These are phyloP conservation scores for Pseudorhombus dupliciocellatus DNA, from an alignment of 2,113 vertebrate genomes.

Conservation along the genomic window DNA sequence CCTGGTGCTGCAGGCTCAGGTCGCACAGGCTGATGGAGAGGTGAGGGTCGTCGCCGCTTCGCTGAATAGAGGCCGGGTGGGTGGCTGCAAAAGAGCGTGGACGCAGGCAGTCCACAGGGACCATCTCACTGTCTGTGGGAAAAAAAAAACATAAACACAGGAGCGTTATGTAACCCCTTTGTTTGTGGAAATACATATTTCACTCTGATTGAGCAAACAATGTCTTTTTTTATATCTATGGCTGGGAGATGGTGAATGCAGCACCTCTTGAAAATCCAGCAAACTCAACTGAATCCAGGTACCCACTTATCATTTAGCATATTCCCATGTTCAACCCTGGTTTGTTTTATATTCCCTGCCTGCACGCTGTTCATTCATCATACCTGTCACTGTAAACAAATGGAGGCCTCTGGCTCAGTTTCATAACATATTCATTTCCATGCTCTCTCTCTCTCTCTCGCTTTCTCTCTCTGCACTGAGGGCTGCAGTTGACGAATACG, in stretches of 20 bases:
- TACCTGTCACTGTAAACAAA: slow-evolving; percentile 48
- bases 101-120: slow-evolving; percentile 86
- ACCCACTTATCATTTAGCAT: slow-evolving; percentile 27
- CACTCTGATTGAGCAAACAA: slow-evolving; percentile 16
- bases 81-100: slow-evolving; percentile 87
- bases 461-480: slow-evolving; percentile 14
- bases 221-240: background rate
- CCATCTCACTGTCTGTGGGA: slow-evolving; percentile 89
- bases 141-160: background rate
- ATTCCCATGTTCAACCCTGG: slow-evolving; percentile 12
- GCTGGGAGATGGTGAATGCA: slow-evolving; percentile 1
- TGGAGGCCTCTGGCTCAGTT: slow-evolving; percentile 32
- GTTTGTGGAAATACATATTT: slow-evolving; percentile 19
- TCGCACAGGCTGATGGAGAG: slow-evolving; percentile 91
- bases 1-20: slow-evolving; percentile 85
- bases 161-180: slow-evolving; percentile 33
- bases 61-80: slow-evolving; percentile 84
- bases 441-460: slow-evolving; percentile 15
- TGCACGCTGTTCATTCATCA: slow-evolving; percentile 46
- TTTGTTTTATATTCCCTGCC: slow-evolving; percentile 45
- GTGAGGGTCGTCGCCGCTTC: slow-evolving; percentile 84
- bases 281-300: slow-evolving; percentile 5
- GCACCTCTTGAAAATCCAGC: background rate
- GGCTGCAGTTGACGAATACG: slow-evolving; percentile 25
- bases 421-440: slow-evolving; percentile 32